Conservation (phyloP, 1,140 invertebrate genomes). For the Nomia melanderi region DNA sequence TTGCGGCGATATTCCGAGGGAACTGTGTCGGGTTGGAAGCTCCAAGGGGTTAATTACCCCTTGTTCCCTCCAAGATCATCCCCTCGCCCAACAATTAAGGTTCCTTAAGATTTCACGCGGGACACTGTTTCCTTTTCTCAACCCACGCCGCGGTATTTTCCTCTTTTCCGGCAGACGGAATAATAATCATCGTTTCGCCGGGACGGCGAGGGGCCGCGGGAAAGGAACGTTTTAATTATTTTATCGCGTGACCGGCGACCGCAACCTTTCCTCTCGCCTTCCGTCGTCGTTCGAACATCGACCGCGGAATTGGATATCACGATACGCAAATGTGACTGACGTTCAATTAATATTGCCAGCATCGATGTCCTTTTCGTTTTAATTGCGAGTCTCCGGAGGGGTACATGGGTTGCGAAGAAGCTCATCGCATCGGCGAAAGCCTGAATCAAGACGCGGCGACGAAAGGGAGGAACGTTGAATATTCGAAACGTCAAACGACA, state of each 20-base stretch:
- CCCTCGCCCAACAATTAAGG: neutral
- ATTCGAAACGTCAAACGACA: too few species aligned
- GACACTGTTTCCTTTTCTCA: slow-evolving; percentile 26
- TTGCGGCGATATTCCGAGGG: too few species aligned
- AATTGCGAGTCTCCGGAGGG: neutral
- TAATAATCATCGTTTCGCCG: slow-evolving; percentile 67
- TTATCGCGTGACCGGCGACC: slow-evolving; percentile 66
- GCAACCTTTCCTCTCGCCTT: slow-evolving; percentile 43
- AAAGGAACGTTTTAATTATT: slow-evolving; percentile 65
- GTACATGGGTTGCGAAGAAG: neutral
- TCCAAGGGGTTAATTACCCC: neutral
- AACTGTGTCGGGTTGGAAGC: too few species aligned
- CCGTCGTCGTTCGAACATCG: slow-evolving; percentile 29
- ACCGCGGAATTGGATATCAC: slow-evolving; percentile 52
- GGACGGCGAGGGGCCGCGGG: slow-evolving; percentile 36
- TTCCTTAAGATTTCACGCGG: neutral
- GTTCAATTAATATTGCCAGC: slow-evolving; percentile 61
- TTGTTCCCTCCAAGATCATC: neutral
- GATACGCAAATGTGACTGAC: slow-evolving; percentile 59
- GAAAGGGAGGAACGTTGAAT: neutral
- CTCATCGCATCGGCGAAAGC: too few species aligned
- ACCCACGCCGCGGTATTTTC: neutral
- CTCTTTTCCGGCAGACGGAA: slow-evolving; percentile 38
- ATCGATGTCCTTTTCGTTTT: slow-evolving; percentile 25
- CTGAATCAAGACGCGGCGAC: too few species aligned